Conservation (phyloP, 1,140 invertebrate species). For the Drosophila auraria region DNA sequence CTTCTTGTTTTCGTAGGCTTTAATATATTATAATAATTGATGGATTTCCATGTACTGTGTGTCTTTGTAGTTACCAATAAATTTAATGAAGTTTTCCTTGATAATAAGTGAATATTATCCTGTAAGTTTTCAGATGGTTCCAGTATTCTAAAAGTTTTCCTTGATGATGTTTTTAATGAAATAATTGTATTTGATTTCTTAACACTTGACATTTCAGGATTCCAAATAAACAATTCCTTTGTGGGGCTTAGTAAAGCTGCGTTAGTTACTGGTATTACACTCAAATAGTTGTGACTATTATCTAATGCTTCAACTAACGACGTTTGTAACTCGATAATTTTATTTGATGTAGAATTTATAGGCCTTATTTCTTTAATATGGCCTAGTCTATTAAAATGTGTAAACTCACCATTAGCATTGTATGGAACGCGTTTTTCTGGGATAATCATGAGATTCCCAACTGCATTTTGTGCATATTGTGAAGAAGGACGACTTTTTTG, state of each 20-base stretch:
- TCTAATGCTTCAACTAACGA: neutral
- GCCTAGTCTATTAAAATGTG: neutral
- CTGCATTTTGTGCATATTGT: neutral
- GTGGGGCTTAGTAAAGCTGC: neutral
- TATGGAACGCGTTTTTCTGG: neutral
- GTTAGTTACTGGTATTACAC: neutral
- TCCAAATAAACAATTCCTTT: constrained; percentile 12
- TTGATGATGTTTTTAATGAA: neutral
- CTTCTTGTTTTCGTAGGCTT: neutral
- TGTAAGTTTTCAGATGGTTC: constrained; percentile 19
- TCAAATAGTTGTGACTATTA: neutral
- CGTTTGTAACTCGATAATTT: neutral
- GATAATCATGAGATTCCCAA: neutral
- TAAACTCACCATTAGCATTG: neutral
- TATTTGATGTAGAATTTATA: neutral
- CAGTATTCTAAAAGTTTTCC: neutral
- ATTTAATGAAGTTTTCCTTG: neutral
- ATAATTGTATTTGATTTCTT: neutral
- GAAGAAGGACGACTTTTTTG: neutral
- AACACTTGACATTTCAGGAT: neutral
- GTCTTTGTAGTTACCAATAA: neutral
- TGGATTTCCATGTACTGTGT: neutral
- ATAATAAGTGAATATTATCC: neutral
- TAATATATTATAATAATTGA: neutral
- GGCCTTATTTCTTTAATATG: neutral